Conservation (phyloP, 2,797 vertebrate genomes). For the Neopelma chrysocephalum region DNA sequence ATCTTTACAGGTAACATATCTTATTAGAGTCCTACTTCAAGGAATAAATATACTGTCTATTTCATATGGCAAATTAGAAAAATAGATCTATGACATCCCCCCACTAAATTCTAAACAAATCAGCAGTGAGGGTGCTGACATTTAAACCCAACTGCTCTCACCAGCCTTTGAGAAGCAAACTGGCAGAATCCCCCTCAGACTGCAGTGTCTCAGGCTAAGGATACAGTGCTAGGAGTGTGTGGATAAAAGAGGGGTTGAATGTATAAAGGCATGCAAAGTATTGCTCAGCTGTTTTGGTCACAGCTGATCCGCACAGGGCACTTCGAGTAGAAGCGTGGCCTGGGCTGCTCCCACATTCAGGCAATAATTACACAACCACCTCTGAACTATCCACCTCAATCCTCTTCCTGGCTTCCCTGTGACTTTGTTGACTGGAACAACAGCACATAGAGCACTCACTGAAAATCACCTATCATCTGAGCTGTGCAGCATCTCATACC, state of each 20-base stretch:
- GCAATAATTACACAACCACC: neutral
- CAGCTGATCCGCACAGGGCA: neutral
- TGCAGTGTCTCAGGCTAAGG: neutral
- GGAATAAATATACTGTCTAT: neutral
- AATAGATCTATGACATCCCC: neutral
- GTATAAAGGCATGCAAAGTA: neutral
- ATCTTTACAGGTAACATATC: neutral
- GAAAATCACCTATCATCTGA: neutral
- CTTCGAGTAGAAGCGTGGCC: neutral
- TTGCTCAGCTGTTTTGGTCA: neutral
- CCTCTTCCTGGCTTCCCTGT: neutral
- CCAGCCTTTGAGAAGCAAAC: neutral
- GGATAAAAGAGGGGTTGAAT: neutral
- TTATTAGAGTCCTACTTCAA: neutral
- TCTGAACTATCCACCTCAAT: neutral
- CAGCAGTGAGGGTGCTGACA: neutral
- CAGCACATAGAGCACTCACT: accelerated
- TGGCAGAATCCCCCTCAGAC: neutral
- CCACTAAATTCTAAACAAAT: neutral
- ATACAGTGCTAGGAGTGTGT: no score
- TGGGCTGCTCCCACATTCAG: neutral
- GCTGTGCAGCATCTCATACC: neutral
- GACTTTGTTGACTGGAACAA: neutral
- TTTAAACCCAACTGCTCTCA: neutral
- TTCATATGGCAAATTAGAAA: neutral